Evolutionary conservation across 1,140 invertebrate genomes (phyloP), one percentile per base, ranked within the genome.

Genomic region (Drosophila tani): DNA sequence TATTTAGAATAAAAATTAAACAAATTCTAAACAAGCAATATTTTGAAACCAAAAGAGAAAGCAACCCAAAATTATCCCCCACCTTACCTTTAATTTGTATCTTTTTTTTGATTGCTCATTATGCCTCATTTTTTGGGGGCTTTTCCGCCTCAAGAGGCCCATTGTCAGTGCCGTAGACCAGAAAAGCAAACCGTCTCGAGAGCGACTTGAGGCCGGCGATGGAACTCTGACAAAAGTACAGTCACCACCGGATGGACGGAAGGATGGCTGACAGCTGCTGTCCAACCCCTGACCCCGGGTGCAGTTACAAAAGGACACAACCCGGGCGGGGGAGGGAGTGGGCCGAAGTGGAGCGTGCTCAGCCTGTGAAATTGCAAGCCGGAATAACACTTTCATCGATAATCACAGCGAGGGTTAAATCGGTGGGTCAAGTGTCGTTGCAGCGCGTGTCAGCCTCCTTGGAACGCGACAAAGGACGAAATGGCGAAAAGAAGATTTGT

Each of bases 351-450:
- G 46, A 60, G 67, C 66, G 67, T 71, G 67, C 56, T 53, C 32
- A 17, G 40, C 11, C 41, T 62, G 32, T 58, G 40, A 77, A 66
- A 73, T 57, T 43, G 43, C 57, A 65, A 75, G 47, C 43, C 49
- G 46, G 43, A 75, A 53, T 35, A 68, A 75, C 69, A 75, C 63
- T 75, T 75, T 75, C 29, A 56, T 67, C 65, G 78, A 86, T 86
- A 86, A 86, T 86, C 79, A 82, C 51, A 19, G 2, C 75, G 59
- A 79, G 83, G 75, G 79, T 87, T 84, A 40, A 86, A 60, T 86
- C 68, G 82, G 63, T 65, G 67, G 58, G 57, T 65, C 69, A 82
- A 85, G 78, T 83, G 81, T 59, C 60, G 60, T n/a, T 17, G 41
- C 21, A 46, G 67, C 67, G 49, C 67, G 67, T 66, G 74, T 49